Evolutionary conservation across 2,113 vertebrate genomes (phyloP).

Genomic region (Nothoprocta perdicaria): DNA sequence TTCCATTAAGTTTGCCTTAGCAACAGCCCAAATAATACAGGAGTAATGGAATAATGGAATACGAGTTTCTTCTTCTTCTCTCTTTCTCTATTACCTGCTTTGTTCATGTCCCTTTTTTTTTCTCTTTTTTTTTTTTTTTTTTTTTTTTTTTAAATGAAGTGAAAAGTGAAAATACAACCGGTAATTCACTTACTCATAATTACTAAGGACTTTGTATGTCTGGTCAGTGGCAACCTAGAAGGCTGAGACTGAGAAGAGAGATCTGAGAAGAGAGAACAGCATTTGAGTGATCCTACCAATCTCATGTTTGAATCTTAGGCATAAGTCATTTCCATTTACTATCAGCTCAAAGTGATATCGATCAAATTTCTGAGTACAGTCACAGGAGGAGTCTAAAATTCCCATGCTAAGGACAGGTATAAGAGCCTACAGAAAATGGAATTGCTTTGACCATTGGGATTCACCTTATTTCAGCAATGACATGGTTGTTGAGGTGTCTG

Average conservation of each 20-base stretch:
- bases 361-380: neutral
- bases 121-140: no score
- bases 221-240: no score
- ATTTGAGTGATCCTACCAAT: neutral
- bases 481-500: accelerated
- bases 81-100: neutral
- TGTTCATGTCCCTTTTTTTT: neutral
- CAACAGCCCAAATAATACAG: neutral
- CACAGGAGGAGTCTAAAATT: neutral
- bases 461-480: neutral
- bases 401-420: accelerated
- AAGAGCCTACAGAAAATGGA: neutral
- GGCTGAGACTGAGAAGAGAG: neutral
- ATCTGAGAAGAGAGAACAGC: neutral
- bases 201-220: neutral
- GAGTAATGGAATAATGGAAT: neutral
- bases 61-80: neutral
- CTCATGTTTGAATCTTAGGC: neutral
- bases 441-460: neutral
- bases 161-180: neutral
- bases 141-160: neutral
- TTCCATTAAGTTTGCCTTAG: neutral
- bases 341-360: neutral
- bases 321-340: neutral
- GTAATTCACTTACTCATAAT: neutral